These are phyloP conservation scores for Danio rerio DNA, from an alignment of 2,113 vertebrate species.

Conservation along the genomic window GRCz12tu NC_133177.1:55681501-55682000, in stretches of 20 bases:
- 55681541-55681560: conserved; percentile 18
- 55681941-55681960: too few relatives aligned
- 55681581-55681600: conserved; percentile 44
- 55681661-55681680: background rate
- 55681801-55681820: too few relatives aligned
- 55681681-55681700: background rate
- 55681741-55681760: background rate
- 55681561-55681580: conserved; percentile 38
- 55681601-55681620: conserved; percentile 30
- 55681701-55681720: background rate
- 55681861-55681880: too few relatives aligned
- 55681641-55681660: conserved; percentile 26
- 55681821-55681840: too few relatives aligned
- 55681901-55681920: too few relatives aligned
- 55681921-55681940: too few relatives aligned
- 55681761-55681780: background rate
- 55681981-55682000: too few relatives aligned
- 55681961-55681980: too few relatives aligned
- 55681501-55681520: background rate
- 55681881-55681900: too few relatives aligned
- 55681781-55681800: too few relatives aligned
- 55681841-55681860: too few relatives aligned
- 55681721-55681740: background rate
- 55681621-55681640: conserved; percentile 9
- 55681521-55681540: conserved; percentile 20